Evolutionary conservation across 2,113 vertebrate species (phyloP), one percentile per base, ranked within the genome.

Genomic region (Xiphophorus hellerii): DNA sequence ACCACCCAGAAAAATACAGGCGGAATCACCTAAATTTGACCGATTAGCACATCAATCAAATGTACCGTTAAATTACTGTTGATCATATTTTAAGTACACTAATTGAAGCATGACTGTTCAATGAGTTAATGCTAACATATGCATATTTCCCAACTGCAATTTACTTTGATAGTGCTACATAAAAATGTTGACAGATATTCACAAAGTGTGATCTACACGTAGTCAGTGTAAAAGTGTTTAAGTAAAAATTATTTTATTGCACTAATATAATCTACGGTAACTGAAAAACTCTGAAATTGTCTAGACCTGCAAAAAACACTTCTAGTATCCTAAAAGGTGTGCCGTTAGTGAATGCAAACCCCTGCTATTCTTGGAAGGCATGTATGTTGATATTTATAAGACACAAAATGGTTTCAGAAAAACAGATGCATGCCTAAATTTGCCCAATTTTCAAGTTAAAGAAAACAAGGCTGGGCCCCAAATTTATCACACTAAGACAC

Each of bases 1-100:
- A 86, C 80, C 84, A 89, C 84, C 80, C 78, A 65, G 74, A 76
- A 17, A 12, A 66, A 80, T 44, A 27, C 48, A 66, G 35, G 60
- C 20, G 13, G n/a, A 27, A 14, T 67, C 37, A 42, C n/a, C 60
- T 69, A 54, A 30, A 61, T 66, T 31, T 63, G 39, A 68, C 66
- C 62, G 54, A 77, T 65, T 69, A 64, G 51, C 29, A 73, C 42
- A 69, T 75, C 28, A 35, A 10, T 37, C 35, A 37, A 37, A 37
- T 11, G 11, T 37, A 37, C 35, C 2, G 10, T 37, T 37, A 37
- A 37, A 37, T 37, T 37, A 11, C 10, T 37, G 35, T 11, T 37
- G 12, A 37, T 12, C 2, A 10, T 3, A 11, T 9, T 37, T 37
- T 10, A 37, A 37, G 35, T 37, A 33, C 30, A 39, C 39, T 77